Evolutionary conservation across 2,797 vertebrate genomes (phyloP).

Genomic region (Esox masquinongy): DNA sequence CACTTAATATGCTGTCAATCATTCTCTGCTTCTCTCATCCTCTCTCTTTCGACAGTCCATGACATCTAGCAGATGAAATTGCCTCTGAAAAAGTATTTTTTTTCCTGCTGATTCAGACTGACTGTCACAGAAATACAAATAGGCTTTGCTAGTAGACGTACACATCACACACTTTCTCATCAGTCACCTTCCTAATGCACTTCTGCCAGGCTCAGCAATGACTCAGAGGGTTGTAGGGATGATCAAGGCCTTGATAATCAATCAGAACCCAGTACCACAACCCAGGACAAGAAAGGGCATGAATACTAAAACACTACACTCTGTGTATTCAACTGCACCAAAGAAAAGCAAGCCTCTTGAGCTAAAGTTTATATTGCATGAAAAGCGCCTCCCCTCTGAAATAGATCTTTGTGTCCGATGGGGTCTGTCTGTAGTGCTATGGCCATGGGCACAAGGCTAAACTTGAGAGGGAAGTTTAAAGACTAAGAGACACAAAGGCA

Average conservation of each 20-base stretch:
- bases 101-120: conserved; percentile 38
- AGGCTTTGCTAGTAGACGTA: background rate
- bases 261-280: background rate
- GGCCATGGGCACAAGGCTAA: background rate
- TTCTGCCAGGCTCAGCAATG: background rate
- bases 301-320: background rate
- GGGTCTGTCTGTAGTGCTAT: background rate
- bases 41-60: conserved; percentile 34
- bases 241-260: background rate
- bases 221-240: background rate
- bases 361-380: background rate
- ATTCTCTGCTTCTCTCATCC: conserved; percentile 43
- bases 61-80: conserved; percentile 38
- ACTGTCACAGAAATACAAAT: conserved; percentile 16
- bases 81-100: conserved; percentile 31
- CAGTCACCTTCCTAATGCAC: background rate
- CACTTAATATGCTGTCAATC: conserved; percentile 71
- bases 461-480: background rate
- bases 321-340: background rate
- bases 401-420: background rate
- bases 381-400: background rate
- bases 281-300: background rate
- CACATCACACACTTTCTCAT: background rate
- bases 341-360: background rate
- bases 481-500: background rate